Percentiles rank a stretch among this genome's conserved stretches.
Conservation (phyloP, 2,888 invertebrate species). For the Antheraea yamamai region DNA sequence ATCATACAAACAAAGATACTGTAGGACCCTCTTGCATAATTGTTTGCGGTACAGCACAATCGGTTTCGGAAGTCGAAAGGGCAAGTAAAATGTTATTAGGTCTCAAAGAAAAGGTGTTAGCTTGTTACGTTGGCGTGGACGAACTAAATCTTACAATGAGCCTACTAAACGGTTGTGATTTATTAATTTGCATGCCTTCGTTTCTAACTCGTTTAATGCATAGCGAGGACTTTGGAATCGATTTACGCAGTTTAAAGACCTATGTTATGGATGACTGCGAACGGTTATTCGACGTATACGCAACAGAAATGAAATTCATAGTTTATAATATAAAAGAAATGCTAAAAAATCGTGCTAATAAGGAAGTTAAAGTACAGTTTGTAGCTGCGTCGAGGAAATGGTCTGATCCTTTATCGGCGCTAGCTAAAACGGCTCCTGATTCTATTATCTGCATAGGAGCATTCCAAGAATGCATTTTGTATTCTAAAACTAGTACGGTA, state of each 20-base stretch:
- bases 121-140: conserved; percentile 71
- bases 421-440: conserved; percentile 80
- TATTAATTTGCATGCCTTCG: conserved; percentile 87
- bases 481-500: conserved; percentile 79
- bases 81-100: conserved; percentile 67
- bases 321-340: conserved; percentile 67
- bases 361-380: conserved; percentile 79
- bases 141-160: conserved; percentile 59
- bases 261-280: conserved; percentile 88
- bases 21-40: conserved; percentile 85
- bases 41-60: conserved; percentile 83
- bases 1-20: conserved; percentile 52
- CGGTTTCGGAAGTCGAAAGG: conserved; percentile 73
- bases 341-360: conserved; percentile 64
- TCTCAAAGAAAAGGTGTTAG: conserved; percentile 54
- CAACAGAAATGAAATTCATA: conserved; percentile 67
- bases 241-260: conserved; percentile 84
- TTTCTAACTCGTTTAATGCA: conserved; percentile 74
- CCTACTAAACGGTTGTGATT: conserved; percentile 85
- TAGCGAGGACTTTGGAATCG: conserved; percentile 66
- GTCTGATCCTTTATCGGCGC: conserved; percentile 81
- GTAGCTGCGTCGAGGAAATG: conserved; percentile 84
- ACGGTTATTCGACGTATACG: conserved; percentile 80
- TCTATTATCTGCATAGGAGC: conserved; percentile 87
- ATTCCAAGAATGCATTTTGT: conserved; percentile 88